These are phyloP conservation scores for Reinhardtius hippoglossoides DNA, from an alignment of 2,113 vertebrate genomes.

Conservation along the genomic window DNA sequence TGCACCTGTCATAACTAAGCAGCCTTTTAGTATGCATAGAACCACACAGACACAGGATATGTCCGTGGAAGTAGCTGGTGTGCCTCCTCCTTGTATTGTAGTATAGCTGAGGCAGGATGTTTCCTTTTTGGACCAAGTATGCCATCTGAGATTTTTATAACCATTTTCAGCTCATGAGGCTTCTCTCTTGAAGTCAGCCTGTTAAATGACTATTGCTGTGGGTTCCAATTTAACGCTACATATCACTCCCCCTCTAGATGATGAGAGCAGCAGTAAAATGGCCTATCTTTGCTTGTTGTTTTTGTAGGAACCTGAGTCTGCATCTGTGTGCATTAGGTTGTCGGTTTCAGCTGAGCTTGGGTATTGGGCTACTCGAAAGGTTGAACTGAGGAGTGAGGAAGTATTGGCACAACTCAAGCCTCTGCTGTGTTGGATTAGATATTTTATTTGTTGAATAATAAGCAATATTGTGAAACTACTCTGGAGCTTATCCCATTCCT, in stretches of 20 bases:
- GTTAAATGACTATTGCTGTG: slow-evolving; percentile 71
- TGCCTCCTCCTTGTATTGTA: background rate
- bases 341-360: slow-evolving; percentile 58
- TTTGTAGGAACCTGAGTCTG: slow-evolving; percentile 58
- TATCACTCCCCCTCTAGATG: slow-evolving; percentile 59
- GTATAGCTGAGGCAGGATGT: background rate
- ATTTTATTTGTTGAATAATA: slow-evolving; percentile 45
- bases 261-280: slow-evolving; percentile 60
- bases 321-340: slow-evolving; percentile 60
- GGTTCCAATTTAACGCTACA: slow-evolving; percentile 77
- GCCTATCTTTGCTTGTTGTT: slow-evolving; percentile 53
- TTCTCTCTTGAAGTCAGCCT: slow-evolving; percentile 62
- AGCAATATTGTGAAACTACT: slow-evolving; percentile 30
- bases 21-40: slow-evolving; percentile 7
- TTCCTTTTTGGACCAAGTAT: slow-evolving; percentile 25
- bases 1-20: slow-evolving; percentile 10
- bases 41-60: background rate
- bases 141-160: slow-evolving; percentile 52
- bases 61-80: background rate
- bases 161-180: slow-evolving; percentile 59
- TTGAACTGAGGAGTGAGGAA: slow-evolving; percentile 40
- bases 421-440: slow-evolving; percentile 18
- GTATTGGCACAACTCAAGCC: slow-evolving; percentile 10
- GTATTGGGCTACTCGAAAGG: slow-evolving; percentile 51
- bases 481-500: slow-evolving; percentile 22